Evolutionary conservation across 1,140 invertebrate genomes (phyloP).

Genomic region (Xylocopa sonorina): DNA sequence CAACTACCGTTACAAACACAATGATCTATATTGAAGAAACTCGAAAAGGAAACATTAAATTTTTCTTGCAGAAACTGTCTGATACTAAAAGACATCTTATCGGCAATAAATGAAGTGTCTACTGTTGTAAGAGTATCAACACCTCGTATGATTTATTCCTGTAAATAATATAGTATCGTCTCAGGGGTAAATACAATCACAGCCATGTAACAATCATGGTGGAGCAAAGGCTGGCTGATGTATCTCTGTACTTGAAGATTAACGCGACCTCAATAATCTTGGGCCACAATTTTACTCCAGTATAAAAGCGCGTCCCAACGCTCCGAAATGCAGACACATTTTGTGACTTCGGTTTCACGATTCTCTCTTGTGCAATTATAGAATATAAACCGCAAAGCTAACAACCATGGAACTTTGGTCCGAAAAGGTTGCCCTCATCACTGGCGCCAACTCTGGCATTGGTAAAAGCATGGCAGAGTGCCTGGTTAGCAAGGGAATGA

Average conservation of each 20-base stretch:
- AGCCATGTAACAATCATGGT: neutral
- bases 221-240: conserved; percentile 11
- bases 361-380: neutral
- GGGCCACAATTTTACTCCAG: conserved; percentile 43
- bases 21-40: too few relatives aligned
- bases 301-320: conserved; percentile 44
- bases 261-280: conserved; percentile 56
- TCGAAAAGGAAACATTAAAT: too few relatives aligned
- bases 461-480: conserved; percentile 73
- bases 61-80: neutral
- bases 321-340: conserved; percentile 30
- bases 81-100: conserved; percentile 18
- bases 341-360: neutral
- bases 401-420: conserved; percentile 85
- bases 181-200: conserved; percentile 3
- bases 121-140: neutral
- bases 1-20: too few relatives aligned
- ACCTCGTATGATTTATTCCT: neutral
- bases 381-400: neutral
- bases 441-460: conserved; percentile 88
- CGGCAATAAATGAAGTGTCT: neutral
- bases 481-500: conserved; percentile 79
- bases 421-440: conserved; percentile 87
- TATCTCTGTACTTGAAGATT: conserved; percentile 43
- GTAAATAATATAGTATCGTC: conserved; percentile 43